A percentile compares a stretch with the other conserved stretches of the same genome.
phyloP scores from a whole-genome alignment of 2,888 invertebrate genomes.

The Gortyna flavago region DNA sequence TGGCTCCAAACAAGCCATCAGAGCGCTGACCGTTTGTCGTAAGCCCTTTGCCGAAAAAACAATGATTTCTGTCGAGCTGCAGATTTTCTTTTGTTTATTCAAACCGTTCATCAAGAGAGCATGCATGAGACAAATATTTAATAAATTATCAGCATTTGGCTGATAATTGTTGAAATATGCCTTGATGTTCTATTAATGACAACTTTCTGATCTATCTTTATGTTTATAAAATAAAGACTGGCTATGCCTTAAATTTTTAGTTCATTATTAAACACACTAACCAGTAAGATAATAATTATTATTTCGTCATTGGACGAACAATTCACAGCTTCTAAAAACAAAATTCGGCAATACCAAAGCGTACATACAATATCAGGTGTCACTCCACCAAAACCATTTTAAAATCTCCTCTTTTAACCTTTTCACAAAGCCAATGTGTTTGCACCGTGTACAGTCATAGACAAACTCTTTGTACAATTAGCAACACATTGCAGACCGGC shows the following conservation, averaged over 20 bases:
- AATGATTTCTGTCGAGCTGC: not conserved
- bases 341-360: slow-evolving; percentile 18
- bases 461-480: slow-evolving; percentile 73
- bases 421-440: slow-evolving; percentile 70
- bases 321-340: not conserved
- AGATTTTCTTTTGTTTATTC: slow-evolving; percentile 8
- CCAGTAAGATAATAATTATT: not conserved
- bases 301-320: not conserved
- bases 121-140: not conserved
- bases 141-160: not conserved
- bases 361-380: slow-evolving; percentile 39
- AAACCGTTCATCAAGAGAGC: not conserved
- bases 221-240: not conserved
- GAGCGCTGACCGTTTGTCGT: slow-evolving; percentile 20
- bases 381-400: slow-evolving; percentile 65
- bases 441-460: slow-evolving; percentile 52
- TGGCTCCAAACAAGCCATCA: slow-evolving; percentile 34
- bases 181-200: not conserved
- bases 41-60: slow-evolving; percentile 33
- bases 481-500: slow-evolving; percentile 63
- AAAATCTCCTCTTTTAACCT: slow-evolving; percentile 70
- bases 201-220: not conserved
- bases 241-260: not conserved
- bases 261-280: not conserved
- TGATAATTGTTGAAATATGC: too few species aligned